Evolutionary conservation across 2,797 vertebrate species (phyloP).

Genomic region (Phoeniculus purpureus): DNA sequence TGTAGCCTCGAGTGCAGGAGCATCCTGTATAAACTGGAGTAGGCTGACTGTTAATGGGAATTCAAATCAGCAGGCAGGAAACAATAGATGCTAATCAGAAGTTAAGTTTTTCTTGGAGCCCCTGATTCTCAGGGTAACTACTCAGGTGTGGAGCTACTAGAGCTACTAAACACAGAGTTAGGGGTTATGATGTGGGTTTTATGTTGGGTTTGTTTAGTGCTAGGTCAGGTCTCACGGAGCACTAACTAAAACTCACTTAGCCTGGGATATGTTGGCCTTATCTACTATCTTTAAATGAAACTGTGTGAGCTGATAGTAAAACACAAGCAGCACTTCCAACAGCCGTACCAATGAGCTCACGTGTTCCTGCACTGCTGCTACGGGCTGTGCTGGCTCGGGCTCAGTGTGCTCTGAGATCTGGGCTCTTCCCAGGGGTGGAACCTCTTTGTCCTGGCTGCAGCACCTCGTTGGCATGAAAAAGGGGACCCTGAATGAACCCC

Average conservation of each 20-base stretch:
- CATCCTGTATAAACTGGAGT: conserved; percentile 1
- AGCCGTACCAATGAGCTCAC: neutral
- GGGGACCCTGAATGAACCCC: neutral
- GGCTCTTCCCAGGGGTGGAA: neutral
- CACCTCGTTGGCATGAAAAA: neutral
- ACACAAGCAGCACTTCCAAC: neutral
- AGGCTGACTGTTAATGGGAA: neutral
- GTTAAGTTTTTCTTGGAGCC: neutral
- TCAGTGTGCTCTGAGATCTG: neutral
- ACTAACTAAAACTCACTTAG: neutral
- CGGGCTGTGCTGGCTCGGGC: neutral
- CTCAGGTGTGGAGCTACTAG: neutral
- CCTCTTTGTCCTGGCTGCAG: neutral
- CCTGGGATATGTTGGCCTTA: neutral
- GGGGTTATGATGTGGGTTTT: neutral
- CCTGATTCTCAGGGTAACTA: neutral
- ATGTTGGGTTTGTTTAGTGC: neutral
- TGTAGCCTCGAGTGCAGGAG: conserved; percentile 4
- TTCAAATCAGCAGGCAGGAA: conserved; percentile 35
- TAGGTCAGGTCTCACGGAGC: neutral
- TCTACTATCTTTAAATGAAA: neutral
- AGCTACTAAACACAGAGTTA: accelerated
- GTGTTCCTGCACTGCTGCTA: accelerated
- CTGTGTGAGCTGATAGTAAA: neutral
- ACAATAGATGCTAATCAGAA: conserved; percentile 30